Percentiles rank a stretch among this genome's conserved stretches.
These are phyloP conservation scores for Matsumyia berberina DNA, from an alignment of 2,888 invertebrate genomes.

Conservation along the genomic window DNA sequence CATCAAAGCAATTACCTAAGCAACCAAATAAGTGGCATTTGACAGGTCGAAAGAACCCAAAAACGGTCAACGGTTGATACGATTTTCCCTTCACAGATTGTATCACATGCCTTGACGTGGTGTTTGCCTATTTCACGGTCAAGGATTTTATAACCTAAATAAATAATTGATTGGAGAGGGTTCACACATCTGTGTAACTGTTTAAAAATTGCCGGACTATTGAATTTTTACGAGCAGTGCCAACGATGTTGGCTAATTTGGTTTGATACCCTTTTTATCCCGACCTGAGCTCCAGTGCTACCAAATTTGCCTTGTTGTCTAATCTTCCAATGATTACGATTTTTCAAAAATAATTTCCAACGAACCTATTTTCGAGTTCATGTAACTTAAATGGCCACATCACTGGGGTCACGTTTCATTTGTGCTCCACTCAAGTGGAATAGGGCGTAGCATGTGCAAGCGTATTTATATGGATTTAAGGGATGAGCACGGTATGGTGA, in stretches of 20 bases:
- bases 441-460: constrained; percentile 23
- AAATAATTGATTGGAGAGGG: constrained; percentile 50
- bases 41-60: too few species aligned
- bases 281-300: constrained; percentile 4
- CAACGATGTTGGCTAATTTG: constrained; percentile 9
- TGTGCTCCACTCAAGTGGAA: constrained; percentile 57
- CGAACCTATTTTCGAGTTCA: constrained; percentile 54
- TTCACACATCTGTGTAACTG: constrained; percentile 10
- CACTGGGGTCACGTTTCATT: constrained; percentile 66
- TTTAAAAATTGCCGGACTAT: constrained; percentile 12
- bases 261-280: not conserved
- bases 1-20: too few species aligned
- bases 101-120: not conserved
- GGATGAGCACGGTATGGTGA: constrained; percentile 13
- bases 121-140: constrained; percentile 44
- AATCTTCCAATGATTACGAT: constrained; percentile 59
- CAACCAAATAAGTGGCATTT: too few species aligned
- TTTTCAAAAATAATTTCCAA: constrained; percentile 47
- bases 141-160: constrained; percentile 50
- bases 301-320: constrained; percentile 15
- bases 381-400: constrained; percentile 54
- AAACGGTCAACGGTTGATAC: too few species aligned
- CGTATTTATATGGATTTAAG: constrained; percentile 19
- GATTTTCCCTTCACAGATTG: too few species aligned
- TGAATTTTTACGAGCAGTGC: constrained; percentile 5